phyloP scores from a whole-genome alignment of 2,888 invertebrate species.

The Drosophila infuscata region DNA sequence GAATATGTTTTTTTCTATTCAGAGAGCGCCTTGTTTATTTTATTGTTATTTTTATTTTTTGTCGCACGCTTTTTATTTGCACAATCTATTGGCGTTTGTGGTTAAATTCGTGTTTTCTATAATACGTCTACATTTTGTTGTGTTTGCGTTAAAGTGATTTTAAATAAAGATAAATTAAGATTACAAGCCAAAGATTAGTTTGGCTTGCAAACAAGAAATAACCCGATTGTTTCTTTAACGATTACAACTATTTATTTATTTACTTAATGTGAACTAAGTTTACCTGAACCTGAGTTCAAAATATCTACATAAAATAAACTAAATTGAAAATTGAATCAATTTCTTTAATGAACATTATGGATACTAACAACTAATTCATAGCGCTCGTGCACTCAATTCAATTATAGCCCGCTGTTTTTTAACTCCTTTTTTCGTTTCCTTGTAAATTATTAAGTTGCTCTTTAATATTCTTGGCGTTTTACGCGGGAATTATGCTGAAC shows the following conservation, averaged over 20 bases:
- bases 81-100: conserved; percentile 20
- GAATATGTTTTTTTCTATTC: neutral
- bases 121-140: conserved; percentile 2
- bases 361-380: neutral
- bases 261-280: neutral
- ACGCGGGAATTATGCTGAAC: conserved; percentile 62
- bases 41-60: neutral
- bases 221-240: neutral
- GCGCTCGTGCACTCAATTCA: neutral
- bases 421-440: conserved; percentile 10
- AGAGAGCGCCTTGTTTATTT: neutral
- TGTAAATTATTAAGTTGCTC: conserved; percentile 6
- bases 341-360: neutral
- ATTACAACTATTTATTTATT: neutral
- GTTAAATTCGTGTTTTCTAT: conserved; percentile 7
- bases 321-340: neutral
- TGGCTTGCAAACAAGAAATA: neutral
- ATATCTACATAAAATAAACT: neutral
- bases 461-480: conserved; percentile 29
- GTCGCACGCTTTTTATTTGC: conserved; percentile 32
- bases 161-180: neutral
- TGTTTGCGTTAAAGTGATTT: conserved; percentile 12
- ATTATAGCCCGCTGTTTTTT: neutral
- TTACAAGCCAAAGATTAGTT: neutral
- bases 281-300: neutral